These are phyloP conservation scores for Dichetophora obliterata DNA, from an alignment of 2,888 invertebrate species.

Conservation along the genomic window DNA sequence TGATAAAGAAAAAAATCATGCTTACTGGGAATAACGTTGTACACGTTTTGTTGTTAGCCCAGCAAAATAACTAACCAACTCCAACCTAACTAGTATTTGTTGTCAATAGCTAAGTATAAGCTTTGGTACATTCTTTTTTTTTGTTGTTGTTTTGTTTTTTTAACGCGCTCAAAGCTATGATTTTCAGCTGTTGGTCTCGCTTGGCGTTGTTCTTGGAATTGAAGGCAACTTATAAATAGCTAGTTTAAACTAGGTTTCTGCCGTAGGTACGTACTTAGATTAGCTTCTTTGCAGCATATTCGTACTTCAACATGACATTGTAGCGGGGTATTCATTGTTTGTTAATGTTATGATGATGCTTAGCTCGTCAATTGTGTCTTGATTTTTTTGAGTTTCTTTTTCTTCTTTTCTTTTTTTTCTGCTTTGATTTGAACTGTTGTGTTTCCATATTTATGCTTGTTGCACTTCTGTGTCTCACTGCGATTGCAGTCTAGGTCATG, in stretches of 20 bases:
- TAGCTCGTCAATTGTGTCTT: background rate
- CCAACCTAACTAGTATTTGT: background rate
- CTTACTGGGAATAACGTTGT: too few species aligned
- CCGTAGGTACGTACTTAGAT: background rate
- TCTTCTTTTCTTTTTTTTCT: background rate
- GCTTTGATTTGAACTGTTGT: background rate
- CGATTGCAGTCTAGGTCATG: conserved; percentile 29
- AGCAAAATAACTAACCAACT: too few species aligned
- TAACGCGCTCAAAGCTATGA: background rate
- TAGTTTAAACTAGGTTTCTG: conserved; percentile 5
- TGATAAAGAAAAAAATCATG: too few species aligned
- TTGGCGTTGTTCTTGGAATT: background rate
- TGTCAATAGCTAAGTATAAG: background rate
- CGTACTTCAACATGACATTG: conserved; percentile 18
- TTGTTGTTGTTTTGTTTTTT: background rate
- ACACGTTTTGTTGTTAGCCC: too few species aligned
- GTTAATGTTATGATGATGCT: background rate
- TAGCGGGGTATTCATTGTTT: background rate
- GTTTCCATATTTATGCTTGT: background rate
- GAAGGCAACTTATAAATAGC: conserved; percentile 26
- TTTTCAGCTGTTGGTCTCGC: background rate
- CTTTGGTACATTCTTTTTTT: background rate
- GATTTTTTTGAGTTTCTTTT: too few species aligned
- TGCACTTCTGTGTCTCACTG: background rate
- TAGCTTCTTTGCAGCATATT: background rate